Evolutionary conservation across 2,797 vertebrate genomes (phyloP).

Genomic region (Coregonus sp.): DNA sequence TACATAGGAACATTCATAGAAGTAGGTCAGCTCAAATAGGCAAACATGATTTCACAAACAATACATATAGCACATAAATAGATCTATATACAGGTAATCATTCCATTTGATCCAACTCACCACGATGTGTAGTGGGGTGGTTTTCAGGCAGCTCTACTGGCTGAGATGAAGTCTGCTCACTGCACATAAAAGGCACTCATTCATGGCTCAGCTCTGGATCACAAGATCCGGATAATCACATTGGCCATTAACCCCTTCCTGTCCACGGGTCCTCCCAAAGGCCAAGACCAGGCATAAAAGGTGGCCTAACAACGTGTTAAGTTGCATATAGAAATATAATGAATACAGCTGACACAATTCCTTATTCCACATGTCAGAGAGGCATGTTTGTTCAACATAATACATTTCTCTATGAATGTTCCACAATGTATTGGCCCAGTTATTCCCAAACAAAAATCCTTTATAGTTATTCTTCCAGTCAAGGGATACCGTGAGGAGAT

Average conservation of each 20-base stretch:
- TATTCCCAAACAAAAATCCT: neutral
- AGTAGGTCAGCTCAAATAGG: neutral
- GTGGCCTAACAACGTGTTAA: neutral
- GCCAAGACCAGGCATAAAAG: neutral
- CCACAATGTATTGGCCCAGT: neutral
- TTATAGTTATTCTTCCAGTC: too few species aligned
- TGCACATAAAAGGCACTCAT: conserved; percentile 65
- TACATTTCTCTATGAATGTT: neutral
- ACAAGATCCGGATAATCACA: conserved; percentile 80
- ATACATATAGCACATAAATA: neutral
- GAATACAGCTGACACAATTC: neutral
- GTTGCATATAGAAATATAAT: neutral
- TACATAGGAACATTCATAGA: neutral
- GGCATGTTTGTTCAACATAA: neutral
- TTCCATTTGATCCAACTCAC: conserved; percentile 59
- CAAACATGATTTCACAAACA: neutral
- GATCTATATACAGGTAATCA: neutral
- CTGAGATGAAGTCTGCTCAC: conserved; percentile 29
- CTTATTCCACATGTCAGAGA: neutral
- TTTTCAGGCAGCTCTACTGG: conserved; percentile 18
- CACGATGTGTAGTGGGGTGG: conserved; percentile 33
- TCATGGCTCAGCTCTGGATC: conserved; percentile 70
- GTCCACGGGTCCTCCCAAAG: neutral
- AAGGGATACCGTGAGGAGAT: too few species aligned
- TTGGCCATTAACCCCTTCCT: conserved; percentile 60